These are phyloP conservation scores for Drosophila ogumai DNA, from an alignment of 1,140 invertebrate species.

Conservation along the genomic window DNA sequence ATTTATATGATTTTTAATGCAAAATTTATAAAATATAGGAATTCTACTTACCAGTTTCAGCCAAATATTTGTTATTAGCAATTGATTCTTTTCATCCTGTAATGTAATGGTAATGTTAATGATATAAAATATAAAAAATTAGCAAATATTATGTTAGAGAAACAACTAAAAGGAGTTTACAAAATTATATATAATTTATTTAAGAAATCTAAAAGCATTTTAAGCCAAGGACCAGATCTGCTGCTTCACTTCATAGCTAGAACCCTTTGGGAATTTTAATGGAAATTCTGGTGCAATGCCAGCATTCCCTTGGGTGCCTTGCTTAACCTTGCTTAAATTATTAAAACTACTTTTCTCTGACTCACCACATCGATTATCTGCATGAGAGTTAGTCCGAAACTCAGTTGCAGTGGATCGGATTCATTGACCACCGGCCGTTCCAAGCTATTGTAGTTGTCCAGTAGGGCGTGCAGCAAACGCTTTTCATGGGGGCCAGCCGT, in stretches of 20 bases:
- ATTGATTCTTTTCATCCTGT: conserved; percentile 92
- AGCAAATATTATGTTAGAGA: not conserved
- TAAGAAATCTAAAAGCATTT: not conserved
- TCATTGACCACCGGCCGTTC: conserved; percentile 99
- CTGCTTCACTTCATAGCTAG: not conserved
- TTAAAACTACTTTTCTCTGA: conserved; percentile 56
- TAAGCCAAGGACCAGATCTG: not conserved
- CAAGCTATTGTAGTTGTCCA: conserved; percentile 97
- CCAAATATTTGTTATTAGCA: conserved; percentile 96
- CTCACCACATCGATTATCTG: conserved; percentile 99
- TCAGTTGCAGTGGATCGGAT: conserved; percentile 96
- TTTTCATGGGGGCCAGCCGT: conserved; percentile 95
- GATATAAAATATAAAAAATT: not conserved
- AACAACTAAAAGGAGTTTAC: no score
- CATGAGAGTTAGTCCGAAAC: conserved; percentile 98
- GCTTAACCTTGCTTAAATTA: not conserved
- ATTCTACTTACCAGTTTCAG: conserved; percentile 86
- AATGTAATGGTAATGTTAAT: conserved; percentile 62
- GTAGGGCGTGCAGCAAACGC: conserved; percentile 94
- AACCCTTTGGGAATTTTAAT: not conserved
- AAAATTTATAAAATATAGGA: no score
- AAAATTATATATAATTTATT: no score
- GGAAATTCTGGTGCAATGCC: not conserved
- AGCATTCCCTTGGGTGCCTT: not conserved
- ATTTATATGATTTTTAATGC: not conserved